Evolutionary conservation across 2,888 invertebrate genomes (phyloP), one percentile per base, ranked within the genome.

Genomic region (Hirtodrosophila trivittata): DNA sequence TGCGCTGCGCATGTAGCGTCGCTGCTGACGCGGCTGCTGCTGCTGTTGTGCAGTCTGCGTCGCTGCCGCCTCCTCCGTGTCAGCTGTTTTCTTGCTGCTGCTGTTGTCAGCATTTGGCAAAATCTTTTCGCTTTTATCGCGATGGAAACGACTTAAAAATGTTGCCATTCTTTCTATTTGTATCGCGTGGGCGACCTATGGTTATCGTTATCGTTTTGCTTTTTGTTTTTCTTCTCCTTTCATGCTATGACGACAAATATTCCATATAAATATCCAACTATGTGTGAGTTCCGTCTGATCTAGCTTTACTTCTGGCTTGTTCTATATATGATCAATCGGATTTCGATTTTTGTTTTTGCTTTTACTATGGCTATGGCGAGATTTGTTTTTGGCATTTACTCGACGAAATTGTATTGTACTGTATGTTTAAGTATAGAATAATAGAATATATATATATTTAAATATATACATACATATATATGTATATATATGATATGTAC

Each of bases 1-100:
- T 47, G 96, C 95, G 68, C 93, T 92, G 67, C 97, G 94, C 74
- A 94, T 92, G 91, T 96, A 96, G 74, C 96, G 93, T 88, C 93
- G 93, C 75, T 94, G 93, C 66, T 94, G 92, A 56, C 92, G 89
- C 89, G 93, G 88, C 46, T 54, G 70, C n/a, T n/a, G 18, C 18
- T 54, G 63, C 45, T 43, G 66, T 45, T 66, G 77, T 42, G 51
- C 65, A 41, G 50, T 25, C 38, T 41, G 49, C 50, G 64, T 37
- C 13, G 63, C 59, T 46, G 64, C n/a, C 28, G 68, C 46, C 49
- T 62, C 56, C 56, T 52, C 50, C 52, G 45, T 55, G 35, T 58
- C 49, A 67, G 67, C 55, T 62, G 65, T 37, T 52, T 65, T 46
- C 50, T 13, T 33, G 49, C 13, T 10, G 55, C 26, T n/a, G 72